phyloP scores from a whole-genome alignment of 2,797 vertebrate species.

The Alauda arvensis region DNA sequence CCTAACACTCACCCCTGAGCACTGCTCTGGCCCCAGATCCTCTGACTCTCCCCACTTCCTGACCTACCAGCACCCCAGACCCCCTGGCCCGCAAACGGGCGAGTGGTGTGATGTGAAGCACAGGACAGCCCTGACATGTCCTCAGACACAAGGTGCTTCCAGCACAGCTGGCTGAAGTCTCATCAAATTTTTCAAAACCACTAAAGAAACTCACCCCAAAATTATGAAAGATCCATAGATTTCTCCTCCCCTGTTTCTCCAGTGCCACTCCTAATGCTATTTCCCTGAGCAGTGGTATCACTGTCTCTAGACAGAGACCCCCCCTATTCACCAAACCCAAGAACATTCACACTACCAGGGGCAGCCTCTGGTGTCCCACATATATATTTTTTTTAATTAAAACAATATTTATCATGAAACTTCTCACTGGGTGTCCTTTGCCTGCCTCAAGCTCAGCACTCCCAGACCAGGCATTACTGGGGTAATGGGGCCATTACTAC shows the following conservation, averaged over 20 bases:
- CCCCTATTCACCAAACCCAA: neutral
- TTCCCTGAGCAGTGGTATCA: neutral
- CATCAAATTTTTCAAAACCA: neutral
- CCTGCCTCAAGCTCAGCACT: neutral
- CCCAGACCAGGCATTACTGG: neutral
- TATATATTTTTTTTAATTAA: neutral
- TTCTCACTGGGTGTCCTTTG: fast-evolving
- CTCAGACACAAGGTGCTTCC: fast-evolving
- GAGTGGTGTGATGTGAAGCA: fast-evolving
- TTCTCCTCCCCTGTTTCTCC: neutral
- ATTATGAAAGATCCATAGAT: neutral
- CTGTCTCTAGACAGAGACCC: neutral
- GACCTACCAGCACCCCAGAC: neutral
- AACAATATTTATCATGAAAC: neutral
- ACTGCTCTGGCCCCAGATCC: neutral
- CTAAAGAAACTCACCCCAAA: neutral
- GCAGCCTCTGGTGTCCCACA: neutral
- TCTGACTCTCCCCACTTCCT: neutral
- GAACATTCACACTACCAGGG: neutral
- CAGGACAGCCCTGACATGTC: neutral
- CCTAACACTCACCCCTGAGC: neutral
- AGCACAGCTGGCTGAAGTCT: neutral
- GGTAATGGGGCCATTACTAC: neutral
- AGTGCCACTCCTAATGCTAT: neutral
- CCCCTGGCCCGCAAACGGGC: neutral